These are phyloP conservation scores for Acanthurus tractus DNA, from an alignment of 2,797 vertebrate species.

Conservation along the genomic window DNA sequence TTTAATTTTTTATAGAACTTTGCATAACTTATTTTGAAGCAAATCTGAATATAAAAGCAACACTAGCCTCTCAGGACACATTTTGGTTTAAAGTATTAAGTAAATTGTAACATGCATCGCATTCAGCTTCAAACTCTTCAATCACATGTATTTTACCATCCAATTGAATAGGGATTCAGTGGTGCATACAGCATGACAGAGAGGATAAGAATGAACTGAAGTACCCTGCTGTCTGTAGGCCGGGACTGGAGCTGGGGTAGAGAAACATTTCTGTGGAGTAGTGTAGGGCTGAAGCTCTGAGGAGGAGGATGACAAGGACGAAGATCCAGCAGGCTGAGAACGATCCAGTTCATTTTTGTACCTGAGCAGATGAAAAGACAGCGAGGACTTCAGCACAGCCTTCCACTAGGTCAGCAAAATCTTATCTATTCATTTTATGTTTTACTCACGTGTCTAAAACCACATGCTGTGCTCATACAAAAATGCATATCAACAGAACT, in stretches of 20 bases:
- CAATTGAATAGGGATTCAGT: background rate
- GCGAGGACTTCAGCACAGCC: background rate
- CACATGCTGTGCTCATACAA: background rate
- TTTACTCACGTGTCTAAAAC: constrained; percentile 3
- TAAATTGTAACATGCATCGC: too few relatives aligned
- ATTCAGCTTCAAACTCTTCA: too few relatives aligned
- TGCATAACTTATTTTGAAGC: too few relatives aligned
- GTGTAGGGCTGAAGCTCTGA: constrained; percentile 81
- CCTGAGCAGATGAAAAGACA: constrained; percentile 76
- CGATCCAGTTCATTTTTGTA: constrained; percentile 91
- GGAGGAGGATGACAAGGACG: constrained; percentile 65
- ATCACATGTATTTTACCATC: too few relatives aligned
- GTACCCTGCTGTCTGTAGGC: constrained; percentile 86
- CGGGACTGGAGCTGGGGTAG: constrained; percentile 78
- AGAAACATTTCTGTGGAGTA: constrained; percentile 88
- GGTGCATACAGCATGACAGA: background rate
- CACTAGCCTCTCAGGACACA: too few relatives aligned
- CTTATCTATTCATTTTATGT: background rate
- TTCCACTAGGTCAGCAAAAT: background rate
- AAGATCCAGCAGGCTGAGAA: constrained; percentile 82
- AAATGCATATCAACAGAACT: constrained; percentile 47
- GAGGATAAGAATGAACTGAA: constrained; percentile 4
- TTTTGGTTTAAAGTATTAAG: too few relatives aligned
- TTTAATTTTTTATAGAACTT: too few relatives aligned
- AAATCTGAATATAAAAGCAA: too few relatives aligned